phyloP scores from a whole-genome alignment of 2,888 invertebrate species.

The Cosmopolites sordidus region DNA sequence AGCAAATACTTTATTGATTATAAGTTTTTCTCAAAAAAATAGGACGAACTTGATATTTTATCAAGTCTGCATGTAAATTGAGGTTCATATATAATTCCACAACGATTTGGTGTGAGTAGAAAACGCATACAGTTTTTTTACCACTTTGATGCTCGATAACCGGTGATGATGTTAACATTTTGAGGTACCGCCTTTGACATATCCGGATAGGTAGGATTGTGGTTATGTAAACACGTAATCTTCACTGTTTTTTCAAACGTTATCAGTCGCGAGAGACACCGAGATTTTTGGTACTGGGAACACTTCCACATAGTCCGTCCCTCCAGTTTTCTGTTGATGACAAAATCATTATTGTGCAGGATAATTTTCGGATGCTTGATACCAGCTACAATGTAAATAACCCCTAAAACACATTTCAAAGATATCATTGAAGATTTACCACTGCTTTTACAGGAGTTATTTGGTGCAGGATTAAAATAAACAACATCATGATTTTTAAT shows the following conservation, averaged over 20 bases:
- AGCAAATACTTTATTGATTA: no score
- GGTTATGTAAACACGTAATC: slow-evolving; percentile 30
- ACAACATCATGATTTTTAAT: no score
- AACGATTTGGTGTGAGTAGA: no score
- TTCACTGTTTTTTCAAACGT: slow-evolving; percentile 30
- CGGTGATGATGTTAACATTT: slow-evolving; percentile 8
- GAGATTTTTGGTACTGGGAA: slow-evolving; percentile 29
- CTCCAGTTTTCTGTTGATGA: slow-evolving; percentile 24
- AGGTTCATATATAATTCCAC: no score
- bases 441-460: no score
- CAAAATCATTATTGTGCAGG: slow-evolving; percentile 31
- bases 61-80: no score
- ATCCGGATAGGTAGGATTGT: slow-evolving; percentile 9
- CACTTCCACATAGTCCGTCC: slow-evolving; percentile 33
- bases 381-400: slow-evolving; percentile 26
- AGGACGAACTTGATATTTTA: no score
- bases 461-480: no score
- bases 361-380: slow-evolving; percentile 32
- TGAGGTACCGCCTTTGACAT: background rate
- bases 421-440: background rate
- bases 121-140: no score
- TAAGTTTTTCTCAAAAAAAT: no score
- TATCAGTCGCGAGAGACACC: slow-evolving; percentile 29
- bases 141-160: no score
- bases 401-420: slow-evolving; percentile 19